phyloP scores from a whole-genome alignment of 2,113 vertebrate genomes.

The Pygoscelis antarcticus region DNA sequence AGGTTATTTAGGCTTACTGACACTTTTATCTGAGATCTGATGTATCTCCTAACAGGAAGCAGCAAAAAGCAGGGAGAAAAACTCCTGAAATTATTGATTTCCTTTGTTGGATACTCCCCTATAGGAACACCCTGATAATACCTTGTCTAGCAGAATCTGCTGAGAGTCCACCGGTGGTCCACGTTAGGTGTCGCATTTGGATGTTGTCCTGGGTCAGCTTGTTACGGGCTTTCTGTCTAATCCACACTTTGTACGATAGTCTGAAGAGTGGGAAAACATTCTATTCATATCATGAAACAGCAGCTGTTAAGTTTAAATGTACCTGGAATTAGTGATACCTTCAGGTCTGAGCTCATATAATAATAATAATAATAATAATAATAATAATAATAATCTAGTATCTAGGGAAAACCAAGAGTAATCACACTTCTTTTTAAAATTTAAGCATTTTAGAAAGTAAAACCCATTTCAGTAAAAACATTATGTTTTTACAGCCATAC shows the following conservation, averaged over 20 bases:
- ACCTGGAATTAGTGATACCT: background rate
- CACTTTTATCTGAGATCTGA: constrained; percentile 30
- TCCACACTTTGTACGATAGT: background rate
- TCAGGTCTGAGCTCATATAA: background rate
- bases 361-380: background rate
- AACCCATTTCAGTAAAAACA: background rate
- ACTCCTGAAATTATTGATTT: constrained; percentile 1
- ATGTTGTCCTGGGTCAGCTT: background rate
- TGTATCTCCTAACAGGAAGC: constrained; percentile 6
- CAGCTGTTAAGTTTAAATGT: background rate
- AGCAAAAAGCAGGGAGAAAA: background rate
- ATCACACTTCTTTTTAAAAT: background rate
- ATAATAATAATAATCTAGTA: background rate
- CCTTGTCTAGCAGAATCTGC: background rate
- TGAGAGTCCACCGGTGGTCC: background rate
- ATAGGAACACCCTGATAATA: background rate
- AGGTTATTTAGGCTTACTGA: constrained; percentile 10
- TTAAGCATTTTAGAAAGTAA: background rate
- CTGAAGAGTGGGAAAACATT: background rate
- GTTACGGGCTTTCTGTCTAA: background rate
- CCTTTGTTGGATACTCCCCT: background rate
- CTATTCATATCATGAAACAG: background rate
- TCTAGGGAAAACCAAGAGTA: background rate
- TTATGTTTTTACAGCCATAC: background rate
- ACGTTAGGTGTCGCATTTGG: background rate